These are phyloP conservation scores for Nomada fabriciana DNA, from an alignment of 2,888 invertebrate species.

Conservation along the genomic window DNA sequence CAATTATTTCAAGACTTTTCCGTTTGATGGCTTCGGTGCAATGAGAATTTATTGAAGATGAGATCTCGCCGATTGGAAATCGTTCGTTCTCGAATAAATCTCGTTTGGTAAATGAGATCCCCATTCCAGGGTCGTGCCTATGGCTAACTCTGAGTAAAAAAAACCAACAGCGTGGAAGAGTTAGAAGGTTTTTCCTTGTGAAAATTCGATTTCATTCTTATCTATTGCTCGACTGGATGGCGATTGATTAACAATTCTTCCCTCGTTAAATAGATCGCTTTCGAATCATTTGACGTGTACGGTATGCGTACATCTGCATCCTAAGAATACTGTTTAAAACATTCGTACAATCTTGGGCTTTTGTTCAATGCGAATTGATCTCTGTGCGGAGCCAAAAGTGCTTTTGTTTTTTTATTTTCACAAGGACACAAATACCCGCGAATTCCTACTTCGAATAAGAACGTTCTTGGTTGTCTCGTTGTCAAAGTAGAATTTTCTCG, in stretches of 20 bases:
- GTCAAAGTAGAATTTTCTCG: neutral
- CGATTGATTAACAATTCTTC: neutral
- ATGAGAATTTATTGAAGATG: neutral
- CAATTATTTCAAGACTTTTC: slow-evolving; percentile 27
- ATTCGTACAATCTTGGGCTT: slow-evolving; percentile 10
- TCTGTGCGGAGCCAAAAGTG: neutral
- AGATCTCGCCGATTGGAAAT: neutral
- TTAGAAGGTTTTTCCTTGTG: neutral
- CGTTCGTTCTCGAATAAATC: neutral
- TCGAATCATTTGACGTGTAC: neutral
- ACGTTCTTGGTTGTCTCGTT: too few species aligned
- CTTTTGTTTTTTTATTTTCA: neutral
- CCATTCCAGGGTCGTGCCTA: slow-evolving; percentile 29
- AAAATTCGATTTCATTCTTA: neutral
- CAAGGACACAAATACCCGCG: neutral
- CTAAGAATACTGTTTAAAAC: slow-evolving; percentile 58
- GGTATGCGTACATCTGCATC: slow-evolving; percentile 1
- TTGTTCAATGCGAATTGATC: neutral
- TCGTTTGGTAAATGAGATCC: slow-evolving; percentile 8
- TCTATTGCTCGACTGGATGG: neutral
- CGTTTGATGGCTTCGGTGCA: neutral
- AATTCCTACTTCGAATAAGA: too few species aligned
- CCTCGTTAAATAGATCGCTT: neutral
- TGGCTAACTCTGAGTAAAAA: neutral
- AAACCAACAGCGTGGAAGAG: neutral